phyloP scores from a whole-genome alignment of 2,797 vertebrate genomes.

The Dipus sagitta region DNA sequence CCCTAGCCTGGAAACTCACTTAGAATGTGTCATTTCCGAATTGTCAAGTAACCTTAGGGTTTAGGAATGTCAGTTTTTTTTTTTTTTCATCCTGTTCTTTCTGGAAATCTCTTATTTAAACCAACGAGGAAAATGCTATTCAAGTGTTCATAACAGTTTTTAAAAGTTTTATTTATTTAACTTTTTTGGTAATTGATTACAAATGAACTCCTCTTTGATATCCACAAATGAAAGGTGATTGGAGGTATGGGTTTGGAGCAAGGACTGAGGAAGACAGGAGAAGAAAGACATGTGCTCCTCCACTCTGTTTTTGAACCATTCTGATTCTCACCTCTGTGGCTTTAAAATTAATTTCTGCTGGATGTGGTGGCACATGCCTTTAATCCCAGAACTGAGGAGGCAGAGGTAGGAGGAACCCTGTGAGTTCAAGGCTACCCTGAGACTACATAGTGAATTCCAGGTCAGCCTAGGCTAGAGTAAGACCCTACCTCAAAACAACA shows the following conservation, averaged over 20 bases:
- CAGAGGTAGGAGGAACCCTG: too few species aligned
- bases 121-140: conserved; percentile 50
- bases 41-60: conserved; percentile 45
- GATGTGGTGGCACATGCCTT: too few species aligned
- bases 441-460: too few species aligned
- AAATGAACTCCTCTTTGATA: background rate
- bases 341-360: background rate
- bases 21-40: conserved; percentile 48
- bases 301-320: background rate
- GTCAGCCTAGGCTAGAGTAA: too few species aligned
- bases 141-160: conserved; percentile 26
- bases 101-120: conserved; percentile 51
- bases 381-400: too few species aligned
- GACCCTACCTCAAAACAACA: too few species aligned
- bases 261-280: background rate
- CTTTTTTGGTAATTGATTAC: conserved; percentile 22
- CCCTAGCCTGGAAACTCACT: conserved; percentile 31
- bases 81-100: conserved; percentile 67
- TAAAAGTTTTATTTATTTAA: background rate
- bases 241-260: background rate
- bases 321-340: background rate
- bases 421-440: too few species aligned
- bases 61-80: conserved; percentile 66
- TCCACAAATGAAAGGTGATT: background rate
- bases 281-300: background rate